Percentiles rank a stretch among this genome's conserved stretches.
phyloP scores from a whole-genome alignment of 2,888 invertebrate species.

The Liopterus haemorrhoidalis region DNA sequence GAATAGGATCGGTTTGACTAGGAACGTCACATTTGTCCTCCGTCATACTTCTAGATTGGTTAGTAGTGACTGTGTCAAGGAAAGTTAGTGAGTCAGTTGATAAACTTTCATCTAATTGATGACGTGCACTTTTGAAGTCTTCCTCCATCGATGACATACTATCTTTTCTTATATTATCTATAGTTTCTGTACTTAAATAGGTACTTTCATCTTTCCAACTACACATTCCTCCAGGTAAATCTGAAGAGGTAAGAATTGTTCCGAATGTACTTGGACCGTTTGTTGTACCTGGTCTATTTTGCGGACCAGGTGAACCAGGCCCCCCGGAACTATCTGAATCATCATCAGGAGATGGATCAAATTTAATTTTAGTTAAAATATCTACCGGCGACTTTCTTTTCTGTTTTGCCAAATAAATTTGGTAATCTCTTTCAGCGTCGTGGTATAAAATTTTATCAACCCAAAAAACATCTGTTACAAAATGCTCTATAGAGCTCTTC shows the following conservation, averaged over 20 bases:
- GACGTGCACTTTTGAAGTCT: slow-evolving; percentile 8
- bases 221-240: slow-evolving; percentile 73
- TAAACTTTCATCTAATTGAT: slow-evolving; percentile 8
- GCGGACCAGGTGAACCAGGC: slow-evolving; percentile 41
- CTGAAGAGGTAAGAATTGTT: slow-evolving; percentile 63
- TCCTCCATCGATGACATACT: neutral
- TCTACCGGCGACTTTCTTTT: slow-evolving; percentile 39
- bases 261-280: slow-evolving; percentile 40
- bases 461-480: slow-evolving; percentile 50
- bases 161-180: slow-evolving; percentile 36
- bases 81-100: slow-evolving; percentile 12
- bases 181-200: slow-evolving; percentile 60
- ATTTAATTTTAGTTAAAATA: slow-evolving; percentile 28
- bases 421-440: slow-evolving; percentile 60
- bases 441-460: slow-evolving; percentile 56
- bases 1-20: neutral
- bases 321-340: slow-evolving; percentile 58
- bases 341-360: slow-evolving; percentile 49
- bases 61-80: neutral
- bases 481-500: slow-evolving; percentile 3
- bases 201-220: slow-evolving; percentile 78
- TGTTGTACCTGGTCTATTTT: slow-evolving; percentile 27
- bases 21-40: slow-evolving; percentile 15
- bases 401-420: slow-evolving; percentile 50
- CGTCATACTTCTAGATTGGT: neutral